Conservation (phyloP, 2,113 vertebrate species). For the Puntigrus tetrazona region DNA sequence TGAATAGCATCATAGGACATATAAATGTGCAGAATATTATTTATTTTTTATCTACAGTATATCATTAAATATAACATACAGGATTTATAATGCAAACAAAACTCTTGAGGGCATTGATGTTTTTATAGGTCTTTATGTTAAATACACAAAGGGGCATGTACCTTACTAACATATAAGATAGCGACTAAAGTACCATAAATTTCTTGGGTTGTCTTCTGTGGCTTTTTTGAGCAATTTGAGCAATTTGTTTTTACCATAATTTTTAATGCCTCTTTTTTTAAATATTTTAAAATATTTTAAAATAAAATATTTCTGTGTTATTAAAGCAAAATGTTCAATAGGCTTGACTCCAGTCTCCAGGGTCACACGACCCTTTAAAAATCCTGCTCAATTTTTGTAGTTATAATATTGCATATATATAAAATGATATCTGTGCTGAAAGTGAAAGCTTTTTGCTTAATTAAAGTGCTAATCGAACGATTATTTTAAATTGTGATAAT, state of each 20-base stretch:
- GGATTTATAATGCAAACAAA: neutral
- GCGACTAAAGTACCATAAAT: neutral
- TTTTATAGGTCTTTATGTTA: neutral
- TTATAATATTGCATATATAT: too few relatives aligned
- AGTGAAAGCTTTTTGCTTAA: too few relatives aligned
- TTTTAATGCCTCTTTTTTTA: neutral
- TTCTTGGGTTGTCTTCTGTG: neutral
- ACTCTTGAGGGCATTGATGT: neutral
- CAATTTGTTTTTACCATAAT: too few relatives aligned
- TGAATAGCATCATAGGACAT: conserved; percentile 17
- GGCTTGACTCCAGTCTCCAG: neutral
- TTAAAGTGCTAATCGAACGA: too few relatives aligned
- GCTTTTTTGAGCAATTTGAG: too few relatives aligned
- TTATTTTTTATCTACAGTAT: neutral
- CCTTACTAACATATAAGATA: neutral
- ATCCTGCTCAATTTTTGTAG: neutral
- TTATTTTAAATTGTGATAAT: too few relatives aligned
- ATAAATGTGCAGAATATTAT: neutral
- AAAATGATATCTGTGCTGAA: too few relatives aligned
- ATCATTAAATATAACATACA: conserved; percentile 5
- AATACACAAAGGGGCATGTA: neutral
- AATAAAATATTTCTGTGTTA: neutral
- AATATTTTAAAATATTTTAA: neutral
- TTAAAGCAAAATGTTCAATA: neutral
- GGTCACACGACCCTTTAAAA: neutral